Evolutionary conservation across 2,113 vertebrate species (phyloP).

Genomic region (Pavo muticus): DNA sequence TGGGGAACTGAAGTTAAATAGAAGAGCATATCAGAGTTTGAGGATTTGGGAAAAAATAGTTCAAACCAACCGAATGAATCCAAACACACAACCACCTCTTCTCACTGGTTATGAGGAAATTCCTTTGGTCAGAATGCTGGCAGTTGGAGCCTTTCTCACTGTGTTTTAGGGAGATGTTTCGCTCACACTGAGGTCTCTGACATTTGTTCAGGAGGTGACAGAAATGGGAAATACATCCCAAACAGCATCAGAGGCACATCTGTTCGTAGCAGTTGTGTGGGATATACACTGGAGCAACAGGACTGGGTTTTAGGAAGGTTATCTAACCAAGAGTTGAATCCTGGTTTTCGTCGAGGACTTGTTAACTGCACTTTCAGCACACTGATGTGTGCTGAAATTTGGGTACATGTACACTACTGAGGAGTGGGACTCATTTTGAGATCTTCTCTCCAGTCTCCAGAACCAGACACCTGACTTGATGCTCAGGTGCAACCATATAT

Average conservation of each 20-base stretch:
- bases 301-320: neutral
- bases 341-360: neutral
- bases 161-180: accelerated
- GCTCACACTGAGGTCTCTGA: neutral
- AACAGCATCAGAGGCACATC: accelerated
- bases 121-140: neutral
- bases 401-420: neutral
- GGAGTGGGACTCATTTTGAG: neutral
- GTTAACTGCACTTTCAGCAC: neutral
- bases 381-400: no score
- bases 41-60: neutral
- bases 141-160: neutral
- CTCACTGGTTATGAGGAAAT: neutral
- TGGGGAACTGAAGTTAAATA: neutral
- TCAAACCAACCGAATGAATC: neutral
- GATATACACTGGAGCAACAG: neutral
- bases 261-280: accelerated
- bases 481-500: neutral
- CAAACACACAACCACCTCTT: neutral
- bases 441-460: neutral
- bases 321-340: neutral
- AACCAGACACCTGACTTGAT: neutral
- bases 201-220: accelerated
- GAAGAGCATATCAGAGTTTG: neutral
- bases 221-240: neutral